Base-by-base conservation (phyloP, 2,113 vertebrate genomes). In the Corythornis cristatus region DNA sequence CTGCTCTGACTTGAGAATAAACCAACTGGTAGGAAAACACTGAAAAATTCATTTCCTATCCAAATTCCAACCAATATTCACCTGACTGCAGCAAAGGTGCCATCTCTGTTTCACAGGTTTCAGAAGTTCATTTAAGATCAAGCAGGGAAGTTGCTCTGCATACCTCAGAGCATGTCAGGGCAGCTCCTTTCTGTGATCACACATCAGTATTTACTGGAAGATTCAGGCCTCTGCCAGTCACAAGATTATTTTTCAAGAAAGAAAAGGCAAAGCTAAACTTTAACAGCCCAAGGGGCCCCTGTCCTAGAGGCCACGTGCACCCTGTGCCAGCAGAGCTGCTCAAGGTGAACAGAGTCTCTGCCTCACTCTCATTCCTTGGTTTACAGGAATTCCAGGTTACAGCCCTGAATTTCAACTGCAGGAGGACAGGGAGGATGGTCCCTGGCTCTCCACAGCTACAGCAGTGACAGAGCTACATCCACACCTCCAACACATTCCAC, bases 141-240 rank as follows among this genome's bases (percentile, higher is more conserved):
- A 75, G 45, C 29, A 88, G 83, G 14, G 25, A 37, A 46, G 42
- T 23, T 88, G 88, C 86, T 81, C 64, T 21, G 61, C 93, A 93
- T 83, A 71, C 88, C 76, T 88, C 29, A 35, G 23, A 81, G 73
- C 95, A 31, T 84, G 93, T 93, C 66, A 11, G 88, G 96, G 83
- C 88, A 95, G 83, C 70, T 3, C 1, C 0, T 15, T 22, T 42
- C 76, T 88, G 43, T 29, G 23, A 92, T 56, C 18, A 2, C 6
- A 35, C 90, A 40, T 65, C 71, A 51, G 6, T 83, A 50, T 68
- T 95, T 83, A 67, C 80, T 68, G 54, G 33, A 50, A 62, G 48
- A 88, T n/a, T 68, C 53, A 62, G 6, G 84, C 64, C 85, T 93
- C 42, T 37, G 83, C 46, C 37, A 67, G 20, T 16, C n/a, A 5